Percentiles rank a stretch among this genome's conserved stretches.
Conservation (phyloP, 1,140 invertebrate genomes). For the Aplysia californica region DNA sequence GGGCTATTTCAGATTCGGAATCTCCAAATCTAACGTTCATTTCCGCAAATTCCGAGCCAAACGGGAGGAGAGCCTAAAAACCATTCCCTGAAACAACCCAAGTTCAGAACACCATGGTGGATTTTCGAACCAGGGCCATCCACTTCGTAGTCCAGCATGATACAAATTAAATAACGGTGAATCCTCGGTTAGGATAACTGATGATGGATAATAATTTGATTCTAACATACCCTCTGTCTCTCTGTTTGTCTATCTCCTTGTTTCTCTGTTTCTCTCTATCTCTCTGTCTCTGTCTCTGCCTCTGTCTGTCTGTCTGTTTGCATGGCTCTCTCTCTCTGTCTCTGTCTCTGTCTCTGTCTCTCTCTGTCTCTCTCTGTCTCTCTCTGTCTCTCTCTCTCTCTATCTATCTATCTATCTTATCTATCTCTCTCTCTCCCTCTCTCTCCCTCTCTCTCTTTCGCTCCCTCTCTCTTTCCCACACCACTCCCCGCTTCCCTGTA, state of each 20-base stretch:
- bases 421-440: neutral
- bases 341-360: neutral
- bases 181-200: no score
- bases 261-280: slow-evolving; percentile 2
- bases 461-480: neutral
- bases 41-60: no score
- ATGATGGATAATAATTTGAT: no score
- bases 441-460: neutral
- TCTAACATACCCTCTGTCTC: neutral
- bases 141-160: no score
- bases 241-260: neutral
- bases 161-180: no score
- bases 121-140: no score
- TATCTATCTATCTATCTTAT: neutral
- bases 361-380: neutral
- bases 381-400: neutral
- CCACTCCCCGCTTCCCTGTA: neutral
- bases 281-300: neutral
- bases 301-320: slow-evolving; percentile 6
- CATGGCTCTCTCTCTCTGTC: slow-evolving; percentile 20
- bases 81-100: no score
- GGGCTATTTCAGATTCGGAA: no score
- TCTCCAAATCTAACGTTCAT: no score
- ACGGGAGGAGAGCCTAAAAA: no score
- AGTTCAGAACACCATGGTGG: no score